Evolutionary conservation across 2,888 invertebrate genomes (phyloP).

Genomic region (Diabrotica balteata): DNA sequence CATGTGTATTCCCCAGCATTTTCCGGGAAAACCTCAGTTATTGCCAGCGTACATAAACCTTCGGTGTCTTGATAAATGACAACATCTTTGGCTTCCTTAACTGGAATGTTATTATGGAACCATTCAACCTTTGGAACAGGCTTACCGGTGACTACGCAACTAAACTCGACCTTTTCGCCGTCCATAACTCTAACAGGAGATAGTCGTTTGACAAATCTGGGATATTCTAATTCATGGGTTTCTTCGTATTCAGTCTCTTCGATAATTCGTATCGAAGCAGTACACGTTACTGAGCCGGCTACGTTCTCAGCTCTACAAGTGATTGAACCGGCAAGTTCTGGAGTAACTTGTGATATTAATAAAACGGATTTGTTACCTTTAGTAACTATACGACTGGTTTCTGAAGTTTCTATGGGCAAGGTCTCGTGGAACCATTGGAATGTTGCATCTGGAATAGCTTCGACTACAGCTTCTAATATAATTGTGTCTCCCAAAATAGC

Average conservation of each 20-base stretch:
- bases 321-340: conserved; percentile 76
- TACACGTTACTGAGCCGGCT: conserved; percentile 86
- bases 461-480: conserved; percentile 79
- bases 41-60: conserved; percentile 80
- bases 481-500: conserved; percentile 78
- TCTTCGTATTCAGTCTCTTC: conserved; percentile 67
- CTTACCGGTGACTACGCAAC: conserved; percentile 76
- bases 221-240: conserved; percentile 71
- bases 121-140: conserved; percentile 83
- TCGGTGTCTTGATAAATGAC: conserved; percentile 76
- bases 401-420: conserved; percentile 73
- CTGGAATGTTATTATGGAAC: conserved; percentile 76
- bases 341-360: conserved; percentile 74
- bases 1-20: conserved; percentile 88
- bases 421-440: conserved; percentile 88
- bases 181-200: conserved; percentile 84
- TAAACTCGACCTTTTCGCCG: conserved; percentile 80
- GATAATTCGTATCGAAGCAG: conserved; percentile 73
- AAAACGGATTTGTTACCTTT: conserved; percentile 81
- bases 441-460: conserved; percentile 79
- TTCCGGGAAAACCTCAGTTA: conserved; percentile 89
- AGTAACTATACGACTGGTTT: conserved; percentile 75
- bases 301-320: conserved; percentile 91
- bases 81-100: conserved; percentile 80
- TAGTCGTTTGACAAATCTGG: conserved; percentile 78